Base-by-base conservation (phyloP, 1,140 invertebrate species). In the Polypedilum pembai region DNA sequence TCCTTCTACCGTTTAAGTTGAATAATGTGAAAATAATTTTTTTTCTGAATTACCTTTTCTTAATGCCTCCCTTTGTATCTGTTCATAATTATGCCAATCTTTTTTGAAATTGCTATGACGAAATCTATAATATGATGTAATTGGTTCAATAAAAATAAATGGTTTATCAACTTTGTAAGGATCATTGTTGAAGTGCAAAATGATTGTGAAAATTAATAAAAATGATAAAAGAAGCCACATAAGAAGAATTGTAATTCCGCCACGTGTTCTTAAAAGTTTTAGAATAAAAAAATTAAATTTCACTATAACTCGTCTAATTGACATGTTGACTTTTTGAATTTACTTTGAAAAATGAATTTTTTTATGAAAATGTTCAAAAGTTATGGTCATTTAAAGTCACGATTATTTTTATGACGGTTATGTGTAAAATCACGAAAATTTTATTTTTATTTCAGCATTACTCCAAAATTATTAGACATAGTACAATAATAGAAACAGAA, bases 41-140 rank as follows among this genome's bases (percentile, higher is more conserved):
- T 5, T 33, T 33, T 33, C 24, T 33, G 1, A 33, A 1, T 33
- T 33, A 33, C 89, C 89, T 0, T 76, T 81, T 75, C 87, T 83
- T 73, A 80, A 78, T 17, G 79, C 80, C 15, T 93, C 91, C 20
- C 82, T 82, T 74, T 84, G 82, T 65, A 92, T 90, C 73, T 82
- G 80, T 21, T 83, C 80, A 76, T 90, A 88, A 78, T 92, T 85
- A 78, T 92, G 88, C 91, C 91, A 93, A 78, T 93, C 91, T 74
- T 87, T 86, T 77, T 8, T 20, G 0, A 20, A 18, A 10, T n/a
- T n/a, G 4, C 15, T 18, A 21, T 69, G 65, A 18, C 12, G 4
- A 20, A 20, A 69, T 8, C 65, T n/a, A 69, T 69, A 69, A 21
- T 20, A 69, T 69, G 65, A 69, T 5, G 17, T 69, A n/a, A 69